phyloP scores from a whole-genome alignment of 2,888 invertebrate species.

The Agonum fuliginosum region DNA sequence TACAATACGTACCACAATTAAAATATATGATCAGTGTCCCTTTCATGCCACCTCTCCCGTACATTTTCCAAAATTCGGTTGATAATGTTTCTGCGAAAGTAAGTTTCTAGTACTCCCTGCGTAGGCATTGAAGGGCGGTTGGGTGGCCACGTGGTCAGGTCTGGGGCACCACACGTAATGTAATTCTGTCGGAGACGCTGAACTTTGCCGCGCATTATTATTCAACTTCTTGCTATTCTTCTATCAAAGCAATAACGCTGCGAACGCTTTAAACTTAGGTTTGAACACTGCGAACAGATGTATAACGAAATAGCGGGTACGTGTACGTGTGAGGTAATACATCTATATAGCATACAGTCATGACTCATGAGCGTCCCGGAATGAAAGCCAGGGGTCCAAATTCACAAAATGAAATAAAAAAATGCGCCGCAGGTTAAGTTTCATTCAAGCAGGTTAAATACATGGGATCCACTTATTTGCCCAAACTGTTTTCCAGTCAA shows the following conservation, averaged over 20 bases:
- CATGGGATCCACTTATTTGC: too few relatives aligned
- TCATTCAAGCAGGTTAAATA: too few relatives aligned
- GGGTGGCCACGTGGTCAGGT: background rate
- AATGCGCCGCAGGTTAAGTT: too few relatives aligned
- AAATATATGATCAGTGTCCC: too few relatives aligned
- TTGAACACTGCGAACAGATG: conserved; percentile 22
- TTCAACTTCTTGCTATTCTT: conserved; percentile 12
- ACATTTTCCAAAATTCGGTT: too few relatives aligned
- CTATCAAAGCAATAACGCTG: conserved; percentile 34
- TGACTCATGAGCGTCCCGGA: too few relatives aligned
- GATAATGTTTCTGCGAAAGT: background rate
- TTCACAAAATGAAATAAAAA: too few relatives aligned
- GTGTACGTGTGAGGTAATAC: background rate
- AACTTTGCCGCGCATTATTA: conserved; percentile 23
- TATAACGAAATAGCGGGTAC: conserved; percentile 13
- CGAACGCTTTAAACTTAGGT: conserved; percentile 2
- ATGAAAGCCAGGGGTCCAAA: too few relatives aligned
- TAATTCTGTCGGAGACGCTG: background rate
- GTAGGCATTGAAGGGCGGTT: background rate
- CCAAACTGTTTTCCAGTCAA: too few relatives aligned
- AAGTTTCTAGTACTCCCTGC: background rate
- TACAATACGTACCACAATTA: too few relatives aligned
- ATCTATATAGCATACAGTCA: conserved; percentile 16
- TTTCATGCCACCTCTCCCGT: too few relatives aligned
- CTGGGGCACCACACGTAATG: background rate